phyloP scores from a whole-genome alignment of 2,113 vertebrate species.

The Pardalotus punctatus region DNA sequence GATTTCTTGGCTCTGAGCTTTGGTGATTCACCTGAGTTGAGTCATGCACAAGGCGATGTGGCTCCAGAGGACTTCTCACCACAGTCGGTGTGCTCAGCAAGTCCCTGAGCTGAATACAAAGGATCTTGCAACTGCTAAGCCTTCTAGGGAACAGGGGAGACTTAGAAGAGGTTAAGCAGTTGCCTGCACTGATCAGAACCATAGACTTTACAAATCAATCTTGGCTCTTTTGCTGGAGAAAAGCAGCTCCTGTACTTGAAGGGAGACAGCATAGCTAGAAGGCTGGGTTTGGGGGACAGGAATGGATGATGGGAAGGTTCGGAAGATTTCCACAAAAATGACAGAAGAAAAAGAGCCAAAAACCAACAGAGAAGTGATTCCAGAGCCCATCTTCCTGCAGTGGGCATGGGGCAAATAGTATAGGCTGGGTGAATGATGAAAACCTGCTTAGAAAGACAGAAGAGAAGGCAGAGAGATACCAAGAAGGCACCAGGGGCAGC shows the following conservation, averaged over 20 bases:
- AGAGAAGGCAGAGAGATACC: background rate
- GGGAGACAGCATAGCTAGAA: background rate
- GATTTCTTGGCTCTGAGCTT: background rate
- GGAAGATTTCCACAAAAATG: background rate
- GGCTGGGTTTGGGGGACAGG: background rate
- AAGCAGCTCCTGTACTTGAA: background rate
- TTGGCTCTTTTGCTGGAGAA: background rate
- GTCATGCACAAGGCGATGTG: background rate
- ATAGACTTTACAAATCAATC: background rate
- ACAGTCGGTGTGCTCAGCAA: background rate
- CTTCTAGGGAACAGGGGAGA: background rate
- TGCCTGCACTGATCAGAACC: background rate
- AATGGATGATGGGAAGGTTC: background rate
- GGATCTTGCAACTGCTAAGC: background rate
- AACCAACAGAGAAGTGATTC: background rate
- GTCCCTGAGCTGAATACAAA: background rate
- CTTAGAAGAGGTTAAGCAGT: background rate
- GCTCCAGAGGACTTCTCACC: conserved; percentile 6
- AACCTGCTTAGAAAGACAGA: background rate
- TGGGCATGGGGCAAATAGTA: background rate
- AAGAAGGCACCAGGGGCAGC: background rate
- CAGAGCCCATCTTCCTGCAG: background rate
- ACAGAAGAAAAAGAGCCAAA: background rate
- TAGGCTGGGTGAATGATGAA: background rate
- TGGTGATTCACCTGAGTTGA: conserved; percentile 50